phyloP scores from a whole-genome alignment of 1,140 invertebrate genomes.

The Drosophila pseudoananassae region DNA sequence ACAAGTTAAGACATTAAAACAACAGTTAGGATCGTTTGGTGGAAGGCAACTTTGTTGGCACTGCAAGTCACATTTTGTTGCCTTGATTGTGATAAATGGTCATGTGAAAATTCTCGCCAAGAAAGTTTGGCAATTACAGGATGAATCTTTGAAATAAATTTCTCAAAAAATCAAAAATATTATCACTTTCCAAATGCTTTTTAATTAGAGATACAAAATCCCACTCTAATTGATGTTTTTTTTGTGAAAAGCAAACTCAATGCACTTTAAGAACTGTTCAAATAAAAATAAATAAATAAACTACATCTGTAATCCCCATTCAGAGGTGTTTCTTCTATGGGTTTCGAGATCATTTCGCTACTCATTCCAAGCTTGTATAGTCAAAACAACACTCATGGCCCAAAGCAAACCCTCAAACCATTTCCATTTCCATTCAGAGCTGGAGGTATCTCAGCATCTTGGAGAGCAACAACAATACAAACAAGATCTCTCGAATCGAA shows the following conservation, averaged over 20 bases:
- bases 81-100: constrained; percentile 39
- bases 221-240: constrained; percentile 2
- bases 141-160: background rate
- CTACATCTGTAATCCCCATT: constrained; percentile 32
- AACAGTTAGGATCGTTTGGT: constrained; percentile 58
- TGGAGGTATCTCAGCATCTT: background rate
- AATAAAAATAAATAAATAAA: constrained; percentile 33
- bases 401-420: constrained; percentile 29
- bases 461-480: constrained; percentile 30
- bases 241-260: constrained; percentile 20
- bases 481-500: constrained; percentile 35
- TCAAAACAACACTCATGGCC: constrained; percentile 32
- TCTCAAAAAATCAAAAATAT: background rate
- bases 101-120: constrained; percentile 1
- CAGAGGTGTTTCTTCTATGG: constrained; percentile 28
- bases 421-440: constrained; percentile 18
- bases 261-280: constrained; percentile 5
- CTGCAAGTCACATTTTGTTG: background rate
- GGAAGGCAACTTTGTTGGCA: constrained; percentile 26
- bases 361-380: constrained; percentile 32
- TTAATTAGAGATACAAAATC: constrained; percentile 4
- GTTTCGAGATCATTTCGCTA: constrained; percentile 42
- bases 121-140: background rate
- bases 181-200: background rate
- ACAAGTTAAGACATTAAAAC: constrained; percentile 66